phyloP scores from a whole-genome alignment of 2,888 invertebrate species.

The Acanthacorydalis orientalis region DNA sequence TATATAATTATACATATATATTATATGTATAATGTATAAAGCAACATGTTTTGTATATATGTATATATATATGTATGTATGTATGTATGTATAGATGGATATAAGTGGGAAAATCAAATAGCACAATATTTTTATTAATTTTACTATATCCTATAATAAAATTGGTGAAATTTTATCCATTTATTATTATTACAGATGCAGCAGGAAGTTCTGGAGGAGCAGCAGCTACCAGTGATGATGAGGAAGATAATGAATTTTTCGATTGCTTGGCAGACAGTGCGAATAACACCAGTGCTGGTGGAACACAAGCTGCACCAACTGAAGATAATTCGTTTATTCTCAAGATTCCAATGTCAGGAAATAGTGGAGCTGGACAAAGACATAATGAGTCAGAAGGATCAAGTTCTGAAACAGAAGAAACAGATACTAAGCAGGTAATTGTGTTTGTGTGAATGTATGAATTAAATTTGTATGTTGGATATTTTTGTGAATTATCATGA shows the following conservation, averaged over 20 bases:
- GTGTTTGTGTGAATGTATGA: neutral
- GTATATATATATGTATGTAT: too few relatives aligned
- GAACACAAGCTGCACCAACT: slow-evolving; percentile 24
- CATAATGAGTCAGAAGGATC: slow-evolving; percentile 31
- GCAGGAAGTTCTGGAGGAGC: slow-evolving; percentile 25
- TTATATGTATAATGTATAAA: too few relatives aligned
- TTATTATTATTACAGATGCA: slow-evolving; percentile 13
- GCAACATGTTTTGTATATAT: too few relatives aligned
- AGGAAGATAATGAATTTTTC: slow-evolving; percentile 63
- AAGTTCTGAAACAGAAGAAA: slow-evolving; percentile 33
- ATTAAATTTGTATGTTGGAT: neutral
- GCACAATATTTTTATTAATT: too few relatives aligned
- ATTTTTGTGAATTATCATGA: too few relatives aligned
- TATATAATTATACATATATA: too few relatives aligned
- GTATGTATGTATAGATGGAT: too few relatives aligned
- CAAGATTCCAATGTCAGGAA: slow-evolving; percentile 36
- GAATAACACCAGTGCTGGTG: slow-evolving; percentile 10
- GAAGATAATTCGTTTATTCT: slow-evolving; percentile 41
- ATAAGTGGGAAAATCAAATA: too few relatives aligned
- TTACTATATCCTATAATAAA: too few relatives aligned
- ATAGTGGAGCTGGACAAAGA: slow-evolving; percentile 16
- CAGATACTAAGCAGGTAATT: slow-evolving; percentile 5
- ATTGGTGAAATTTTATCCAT: too few relatives aligned
- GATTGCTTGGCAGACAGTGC: slow-evolving; percentile 31
- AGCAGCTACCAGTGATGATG: slow-evolving; percentile 39